Conservation (phyloP, 2,888 invertebrate species). For the Sinodicranocentrus sp. region DNA sequence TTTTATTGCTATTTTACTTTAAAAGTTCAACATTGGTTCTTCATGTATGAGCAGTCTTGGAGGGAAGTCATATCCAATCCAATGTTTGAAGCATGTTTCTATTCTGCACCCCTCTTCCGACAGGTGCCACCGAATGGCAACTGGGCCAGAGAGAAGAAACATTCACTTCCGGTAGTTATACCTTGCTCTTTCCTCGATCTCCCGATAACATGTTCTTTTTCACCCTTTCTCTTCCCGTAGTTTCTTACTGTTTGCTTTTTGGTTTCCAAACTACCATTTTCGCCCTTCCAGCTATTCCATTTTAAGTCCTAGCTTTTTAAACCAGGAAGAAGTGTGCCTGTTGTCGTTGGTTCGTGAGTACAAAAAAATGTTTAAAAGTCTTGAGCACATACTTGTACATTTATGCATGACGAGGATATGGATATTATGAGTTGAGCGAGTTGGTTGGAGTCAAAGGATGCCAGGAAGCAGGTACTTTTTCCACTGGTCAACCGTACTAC, state of each 20-base stretch:
- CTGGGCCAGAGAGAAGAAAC: conserved; percentile 47
- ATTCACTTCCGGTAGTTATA: conserved; percentile 59
- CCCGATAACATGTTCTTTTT: conserved; percentile 48
- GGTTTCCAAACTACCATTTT: conserved; percentile 46
- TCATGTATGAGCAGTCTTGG: background rate
- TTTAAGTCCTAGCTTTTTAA: too few species aligned
- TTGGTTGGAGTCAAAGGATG: conserved; percentile 10
- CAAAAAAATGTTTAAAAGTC: conserved; percentile 11
- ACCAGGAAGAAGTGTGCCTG: conserved; percentile 50
- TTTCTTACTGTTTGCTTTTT: conserved; percentile 54
- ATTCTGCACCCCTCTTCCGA: conserved; percentile 54
- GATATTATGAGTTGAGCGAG: background rate
- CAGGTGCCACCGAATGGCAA: conserved; percentile 67
- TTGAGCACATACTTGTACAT: background rate
- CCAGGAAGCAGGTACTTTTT: conserved; percentile 50
- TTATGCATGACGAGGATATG: background rate
- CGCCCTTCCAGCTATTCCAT: conserved; percentile 32
- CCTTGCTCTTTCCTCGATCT: conserved; percentile 56
- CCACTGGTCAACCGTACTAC: conserved; percentile 53
- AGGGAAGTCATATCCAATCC: background rate
- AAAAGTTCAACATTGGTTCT: background rate
- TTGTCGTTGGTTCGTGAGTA: background rate
- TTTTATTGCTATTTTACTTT: conserved; percentile 21
- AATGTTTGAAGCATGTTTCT: background rate
- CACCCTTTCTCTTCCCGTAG: conserved; percentile 40